Conservation (phyloP, 1,140 invertebrate genomes). For the Bombus huntii region DNA sequence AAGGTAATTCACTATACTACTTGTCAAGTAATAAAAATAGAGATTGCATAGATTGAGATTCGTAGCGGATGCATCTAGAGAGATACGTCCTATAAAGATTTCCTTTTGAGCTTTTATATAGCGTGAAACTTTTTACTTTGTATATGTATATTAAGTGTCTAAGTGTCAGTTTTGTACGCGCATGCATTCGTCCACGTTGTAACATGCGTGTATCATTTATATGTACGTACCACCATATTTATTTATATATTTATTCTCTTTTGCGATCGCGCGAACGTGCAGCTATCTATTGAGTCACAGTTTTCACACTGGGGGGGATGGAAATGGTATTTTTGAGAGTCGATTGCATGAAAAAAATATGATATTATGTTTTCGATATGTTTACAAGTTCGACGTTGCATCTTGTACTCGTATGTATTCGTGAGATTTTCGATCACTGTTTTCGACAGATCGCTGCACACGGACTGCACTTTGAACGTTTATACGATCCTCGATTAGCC, state of each 20-base stretch:
- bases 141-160: slow-evolving; percentile 50
- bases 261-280: slow-evolving; percentile 8
- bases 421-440: not conserved
- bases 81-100: slow-evolving; percentile 73
- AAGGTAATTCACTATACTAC: slow-evolving; percentile 70
- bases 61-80: slow-evolving; percentile 79
- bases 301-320: not conserved
- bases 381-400: slow-evolving; percentile 27
- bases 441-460: not conserved
- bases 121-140: slow-evolving; percentile 55
- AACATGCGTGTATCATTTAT: slow-evolving; percentile 2
- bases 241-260: not conserved
- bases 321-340: not conserved
- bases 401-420: not conserved
- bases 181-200: slow-evolving; percentile 7
- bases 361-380: slow-evolving; percentile 50
- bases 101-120: slow-evolving; percentile 61
- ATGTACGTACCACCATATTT: slow-evolving; percentile 9
- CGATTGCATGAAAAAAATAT: slow-evolving; percentile 27
- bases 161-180: slow-evolving; percentile 27
- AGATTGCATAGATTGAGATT: slow-evolving; percentile 81
- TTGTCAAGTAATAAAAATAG: slow-evolving; percentile 82
- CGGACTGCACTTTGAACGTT: not conserved
- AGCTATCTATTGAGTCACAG: slow-evolving; percentile 10
- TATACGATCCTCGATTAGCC: not conserved